phyloP scores from a whole-genome alignment of 2,113 vertebrate genomes.

The Pycnonotus jocosus region DNA sequence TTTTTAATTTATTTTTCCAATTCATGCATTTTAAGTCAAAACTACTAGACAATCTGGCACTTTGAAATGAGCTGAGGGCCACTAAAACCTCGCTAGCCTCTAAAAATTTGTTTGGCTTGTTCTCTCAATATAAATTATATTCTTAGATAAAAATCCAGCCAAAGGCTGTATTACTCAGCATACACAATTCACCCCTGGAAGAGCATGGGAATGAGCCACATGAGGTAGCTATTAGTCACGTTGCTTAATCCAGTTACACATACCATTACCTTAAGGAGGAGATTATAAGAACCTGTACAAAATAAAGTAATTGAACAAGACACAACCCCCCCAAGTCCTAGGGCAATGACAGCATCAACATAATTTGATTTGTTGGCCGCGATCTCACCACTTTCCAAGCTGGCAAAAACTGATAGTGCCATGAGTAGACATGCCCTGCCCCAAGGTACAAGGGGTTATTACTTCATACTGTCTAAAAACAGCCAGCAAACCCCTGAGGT shows the following conservation, averaged over 20 bases:
- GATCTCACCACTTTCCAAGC: background rate
- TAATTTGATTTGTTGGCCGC: background rate
- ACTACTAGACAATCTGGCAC: background rate
- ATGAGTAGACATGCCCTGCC: conserved; percentile 2
- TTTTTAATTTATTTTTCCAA: background rate
- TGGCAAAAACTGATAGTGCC: conserved; percentile 6
- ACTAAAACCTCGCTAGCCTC: background rate
- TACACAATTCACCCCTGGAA: background rate
- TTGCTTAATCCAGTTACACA: background rate
- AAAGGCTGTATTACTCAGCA: background rate
- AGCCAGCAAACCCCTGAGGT: background rate
- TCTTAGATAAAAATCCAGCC: background rate
- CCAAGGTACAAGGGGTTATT: background rate
- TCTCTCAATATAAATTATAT: background rate
- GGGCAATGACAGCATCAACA: background rate
- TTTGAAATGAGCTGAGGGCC: background rate
- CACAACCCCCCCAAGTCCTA: background rate
- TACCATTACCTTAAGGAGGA: background rate
- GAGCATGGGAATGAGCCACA: background rate
- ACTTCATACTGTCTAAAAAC: background rate
- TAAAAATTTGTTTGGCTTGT: background rate
- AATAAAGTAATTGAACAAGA: background rate
- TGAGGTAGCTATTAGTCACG: background rate
- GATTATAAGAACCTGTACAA: background rate
- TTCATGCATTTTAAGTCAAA: background rate